Conservation (phyloP, 2,113 vertebrate genomes). For the Caracal caracal region DNA sequence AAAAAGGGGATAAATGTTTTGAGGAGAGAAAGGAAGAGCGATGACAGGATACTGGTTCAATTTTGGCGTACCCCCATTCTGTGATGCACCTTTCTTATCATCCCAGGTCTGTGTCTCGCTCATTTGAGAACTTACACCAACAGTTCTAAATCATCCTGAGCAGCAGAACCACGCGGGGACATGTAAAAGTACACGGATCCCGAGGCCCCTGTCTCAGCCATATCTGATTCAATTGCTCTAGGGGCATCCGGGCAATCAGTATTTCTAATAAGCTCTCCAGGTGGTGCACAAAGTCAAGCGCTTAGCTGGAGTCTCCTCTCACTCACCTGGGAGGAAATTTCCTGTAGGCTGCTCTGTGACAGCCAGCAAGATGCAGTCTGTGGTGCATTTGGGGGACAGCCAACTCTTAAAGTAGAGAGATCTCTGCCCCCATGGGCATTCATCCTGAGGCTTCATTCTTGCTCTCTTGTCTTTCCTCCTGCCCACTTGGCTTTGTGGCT, state of each 20-base stretch:
- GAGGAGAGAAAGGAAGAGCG: neutral
- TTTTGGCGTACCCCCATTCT: neutral
- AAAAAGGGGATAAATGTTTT: neutral
- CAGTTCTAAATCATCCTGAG: neutral
- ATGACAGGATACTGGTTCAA: neutral
- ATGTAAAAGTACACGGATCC: neutral
- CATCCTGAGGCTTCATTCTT: too few species aligned
- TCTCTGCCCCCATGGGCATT: neutral
- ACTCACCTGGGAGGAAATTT: neutral
- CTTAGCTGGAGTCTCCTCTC: neutral
- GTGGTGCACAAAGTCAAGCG: neutral
- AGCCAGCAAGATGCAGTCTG: neutral
- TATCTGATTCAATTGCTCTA: neutral
- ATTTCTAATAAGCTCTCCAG: neutral
- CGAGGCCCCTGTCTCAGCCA: neutral
- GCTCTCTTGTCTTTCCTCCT: neutral
- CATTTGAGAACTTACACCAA: neutral
- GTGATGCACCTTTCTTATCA: neutral
- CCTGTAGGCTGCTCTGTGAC: fast-evolving
- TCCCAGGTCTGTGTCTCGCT: neutral
- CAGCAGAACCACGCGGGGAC: neutral
- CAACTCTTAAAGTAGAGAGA: neutral
- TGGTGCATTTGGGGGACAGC: neutral
- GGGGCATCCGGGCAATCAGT: neutral
- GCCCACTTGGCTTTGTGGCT: neutral